Evolutionary conservation across 2,888 invertebrate genomes (phyloP).

Genomic region (Caenorhabditis sp.): DNA sequence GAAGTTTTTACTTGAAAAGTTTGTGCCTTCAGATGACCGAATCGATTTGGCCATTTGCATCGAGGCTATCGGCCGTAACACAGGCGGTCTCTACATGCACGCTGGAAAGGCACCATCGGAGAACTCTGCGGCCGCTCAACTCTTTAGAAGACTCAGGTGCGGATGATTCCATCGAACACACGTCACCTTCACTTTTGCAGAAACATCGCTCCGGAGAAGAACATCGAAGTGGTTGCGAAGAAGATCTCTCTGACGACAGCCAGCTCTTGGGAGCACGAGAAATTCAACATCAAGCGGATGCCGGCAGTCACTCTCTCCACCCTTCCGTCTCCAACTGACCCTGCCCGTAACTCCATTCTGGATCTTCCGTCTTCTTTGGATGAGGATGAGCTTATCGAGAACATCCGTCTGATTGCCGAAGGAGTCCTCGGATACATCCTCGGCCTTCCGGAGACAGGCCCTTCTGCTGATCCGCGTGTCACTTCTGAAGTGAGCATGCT

Average conservation of each 20-base stretch:
- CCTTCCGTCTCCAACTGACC: conserved; percentile 81
- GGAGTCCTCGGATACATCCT: conserved; percentile 85
- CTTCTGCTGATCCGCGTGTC: conserved; percentile 59
- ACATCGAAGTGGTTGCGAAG: conserved; percentile 84
- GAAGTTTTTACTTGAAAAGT: not conserved
- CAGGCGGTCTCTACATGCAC: conserved; percentile 87
- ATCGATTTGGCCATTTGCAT: conserved; percentile 74
- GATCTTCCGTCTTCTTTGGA: conserved; percentile 77
- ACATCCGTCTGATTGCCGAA: conserved; percentile 84
- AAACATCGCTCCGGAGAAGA: conserved; percentile 55
- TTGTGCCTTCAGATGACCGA: conserved; percentile 61
- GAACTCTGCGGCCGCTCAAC: conserved; percentile 84
- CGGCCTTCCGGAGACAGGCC: conserved; percentile 76
- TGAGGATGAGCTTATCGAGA: conserved; percentile 74
- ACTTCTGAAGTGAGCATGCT: conserved; percentile 63
- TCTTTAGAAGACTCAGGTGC: conserved; percentile 66
- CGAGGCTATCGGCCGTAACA: conserved; percentile 79
- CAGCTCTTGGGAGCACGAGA: conserved; percentile 91
- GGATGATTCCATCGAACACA: no score
- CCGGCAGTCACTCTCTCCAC: conserved; percentile 93
- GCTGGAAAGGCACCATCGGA: conserved; percentile 95
- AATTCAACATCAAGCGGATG: conserved; percentile 90
- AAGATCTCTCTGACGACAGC: conserved; percentile 91
- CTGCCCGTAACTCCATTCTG: conserved; percentile 79
- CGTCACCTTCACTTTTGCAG: conserved; percentile 15